Percentiles rank a stretch among this genome's conserved stretches.
phyloP scores from a whole-genome alignment of 2,797 vertebrate species.

The Eulemur rubriventer region DNA sequence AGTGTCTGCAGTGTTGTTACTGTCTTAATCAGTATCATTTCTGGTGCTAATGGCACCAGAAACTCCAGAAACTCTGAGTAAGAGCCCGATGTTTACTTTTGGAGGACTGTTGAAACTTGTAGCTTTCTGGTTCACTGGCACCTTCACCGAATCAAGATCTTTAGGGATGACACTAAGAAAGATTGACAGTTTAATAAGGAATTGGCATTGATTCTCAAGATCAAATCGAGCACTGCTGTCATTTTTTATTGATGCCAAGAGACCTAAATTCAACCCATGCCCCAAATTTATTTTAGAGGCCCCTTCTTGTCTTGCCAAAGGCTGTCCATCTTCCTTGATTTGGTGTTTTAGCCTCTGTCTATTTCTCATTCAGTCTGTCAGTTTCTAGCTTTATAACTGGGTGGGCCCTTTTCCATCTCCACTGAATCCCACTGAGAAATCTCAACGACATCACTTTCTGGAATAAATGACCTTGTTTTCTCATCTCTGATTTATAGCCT shows the following conservation, averaged over 20 bases:
- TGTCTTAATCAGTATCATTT: not conserved
- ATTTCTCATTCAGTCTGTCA: constrained; percentile 31
- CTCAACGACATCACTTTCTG: not conserved
- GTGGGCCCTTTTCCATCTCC: not conserved
- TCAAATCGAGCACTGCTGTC: constrained; percentile 48
- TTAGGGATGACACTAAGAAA: constrained; percentile 33
- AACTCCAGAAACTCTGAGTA: not conserved
- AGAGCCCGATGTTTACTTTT: constrained; percentile 13
- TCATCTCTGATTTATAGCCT: not conserved
- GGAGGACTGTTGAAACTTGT: constrained; percentile 26
- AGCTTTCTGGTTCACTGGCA: constrained; percentile 55
- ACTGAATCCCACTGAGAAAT: constrained; percentile 6
- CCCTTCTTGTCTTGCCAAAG: constrained; percentile 27
- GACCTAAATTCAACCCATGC: constrained; percentile 25
- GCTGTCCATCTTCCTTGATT: constrained; percentile 57
- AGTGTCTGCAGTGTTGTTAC: not conserved
- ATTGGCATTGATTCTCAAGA: constrained; percentile 50
- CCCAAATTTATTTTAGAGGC: constrained; percentile 49
- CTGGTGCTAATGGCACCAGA: not conserved
- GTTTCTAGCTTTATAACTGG: not conserved
- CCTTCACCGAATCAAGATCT: constrained; percentile 45
- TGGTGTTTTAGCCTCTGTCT: constrained; percentile 28
- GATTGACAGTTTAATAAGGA: constrained; percentile 51
- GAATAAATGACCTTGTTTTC: constrained; percentile 16
- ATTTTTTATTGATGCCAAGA: constrained; percentile 28